Percentiles rank a stretch among this genome's conserved stretches.
These are phyloP conservation scores for Coleophora deauratella DNA, from an alignment of 2,888 invertebrate genomes.

Conservation along the genomic window DNA sequence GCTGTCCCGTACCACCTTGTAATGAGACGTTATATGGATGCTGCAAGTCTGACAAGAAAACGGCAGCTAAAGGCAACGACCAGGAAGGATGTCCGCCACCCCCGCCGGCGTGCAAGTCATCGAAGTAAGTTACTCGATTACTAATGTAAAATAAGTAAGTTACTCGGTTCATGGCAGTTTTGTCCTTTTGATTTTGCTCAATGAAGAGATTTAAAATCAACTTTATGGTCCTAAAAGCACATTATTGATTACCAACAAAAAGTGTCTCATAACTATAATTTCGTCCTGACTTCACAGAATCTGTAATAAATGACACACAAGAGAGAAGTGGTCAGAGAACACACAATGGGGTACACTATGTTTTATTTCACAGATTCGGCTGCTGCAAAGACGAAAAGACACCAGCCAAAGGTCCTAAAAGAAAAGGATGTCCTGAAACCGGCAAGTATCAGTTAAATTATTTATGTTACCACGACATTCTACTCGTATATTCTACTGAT, in stretches of 20 bases:
- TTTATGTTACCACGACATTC: not conserved
- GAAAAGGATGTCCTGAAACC: conserved; percentile 64
- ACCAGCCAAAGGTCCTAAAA: conserved; percentile 77
- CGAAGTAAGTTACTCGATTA: conserved; percentile 51
- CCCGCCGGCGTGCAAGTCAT: conserved; percentile 68
- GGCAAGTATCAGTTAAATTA: conserved; percentile 15
- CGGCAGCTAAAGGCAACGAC: conserved; percentile 85
- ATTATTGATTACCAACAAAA: too few species aligned
- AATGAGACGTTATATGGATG: conserved; percentile 89
- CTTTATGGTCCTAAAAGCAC: too few species aligned
- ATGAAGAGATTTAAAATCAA: too few species aligned
- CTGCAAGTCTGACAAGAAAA: conserved; percentile 82
- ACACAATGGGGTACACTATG: too few species aligned
- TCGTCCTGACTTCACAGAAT: too few species aligned
- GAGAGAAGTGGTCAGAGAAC: too few species aligned
- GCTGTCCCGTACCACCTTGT: conserved; percentile 85
- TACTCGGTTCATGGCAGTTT: too few species aligned
- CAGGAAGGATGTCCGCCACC: conserved; percentile 88
- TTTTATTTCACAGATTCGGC: conserved; percentile 63
- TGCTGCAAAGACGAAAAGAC: conserved; percentile 83
- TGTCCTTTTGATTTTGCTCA: too few species aligned
- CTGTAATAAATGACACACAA: too few species aligned
- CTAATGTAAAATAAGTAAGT: not conserved
- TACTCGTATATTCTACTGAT: conserved; percentile 1
- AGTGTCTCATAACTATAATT: too few species aligned